Conservation (phyloP, 23 tunicate species). For the Styela clava region DNA sequence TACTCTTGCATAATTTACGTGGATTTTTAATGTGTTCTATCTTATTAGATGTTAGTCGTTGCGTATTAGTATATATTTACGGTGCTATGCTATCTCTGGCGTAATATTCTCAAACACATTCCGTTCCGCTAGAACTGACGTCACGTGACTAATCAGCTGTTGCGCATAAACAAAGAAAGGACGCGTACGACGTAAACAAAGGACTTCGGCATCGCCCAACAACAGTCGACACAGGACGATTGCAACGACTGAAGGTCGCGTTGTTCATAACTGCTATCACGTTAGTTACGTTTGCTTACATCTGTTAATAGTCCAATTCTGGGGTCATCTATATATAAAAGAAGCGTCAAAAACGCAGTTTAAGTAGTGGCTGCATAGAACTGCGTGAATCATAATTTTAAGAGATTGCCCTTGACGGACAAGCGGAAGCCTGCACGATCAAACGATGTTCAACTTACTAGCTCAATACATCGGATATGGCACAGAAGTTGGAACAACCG, state of each 20-base stretch:
- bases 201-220: constrained; percentile 18
- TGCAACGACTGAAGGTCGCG: background rate
- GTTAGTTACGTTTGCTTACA: background rate
- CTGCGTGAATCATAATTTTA: background rate
- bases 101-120: too few species aligned
- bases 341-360: background rate
- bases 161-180: constrained; percentile 13
- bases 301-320: background rate
- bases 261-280: background rate
- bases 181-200: constrained; percentile 18
- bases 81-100: too few species aligned
- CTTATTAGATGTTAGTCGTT: too few species aligned
- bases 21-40: too few species aligned
- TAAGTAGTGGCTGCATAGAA: background rate
- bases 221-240: background rate
- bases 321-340: background rate
- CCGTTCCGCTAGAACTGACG: background rate
- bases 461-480: constrained; percentile 36
- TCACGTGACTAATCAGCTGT: constrained; percentile 12
- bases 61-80: too few species aligned
- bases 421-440: background rate
- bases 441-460: constrained; percentile 25
- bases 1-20: too few species aligned
- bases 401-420: background rate
- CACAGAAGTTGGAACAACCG: constrained; percentile 1